Percentiles rank a stretch among this genome's conserved stretches.
phyloP scores from a whole-genome alignment of 2,888 invertebrate genomes.

The Steromphala cineraria region DNA sequence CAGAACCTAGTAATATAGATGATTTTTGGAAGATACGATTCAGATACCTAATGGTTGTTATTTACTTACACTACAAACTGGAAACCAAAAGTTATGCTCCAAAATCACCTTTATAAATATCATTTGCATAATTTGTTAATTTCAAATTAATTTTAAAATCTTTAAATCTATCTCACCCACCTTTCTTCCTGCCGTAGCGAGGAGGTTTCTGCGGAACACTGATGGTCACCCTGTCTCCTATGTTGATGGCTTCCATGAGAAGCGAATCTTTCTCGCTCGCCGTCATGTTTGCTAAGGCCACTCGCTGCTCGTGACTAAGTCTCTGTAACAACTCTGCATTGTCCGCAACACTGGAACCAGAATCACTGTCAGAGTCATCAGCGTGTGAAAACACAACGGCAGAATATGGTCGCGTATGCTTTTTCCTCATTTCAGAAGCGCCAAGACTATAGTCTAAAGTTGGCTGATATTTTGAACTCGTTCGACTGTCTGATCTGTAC shows the following conservation, averaged over 20 bases:
- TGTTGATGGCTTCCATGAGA: conserved; percentile 48
- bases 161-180: conserved; percentile 38
- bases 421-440: neutral
- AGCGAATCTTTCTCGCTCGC: conserved; percentile 55
- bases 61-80: too few species aligned
- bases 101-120: neutral
- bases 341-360: conserved; percentile 13
- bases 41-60: too few species aligned
- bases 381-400: neutral
- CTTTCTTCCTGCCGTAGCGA: conserved; percentile 60
- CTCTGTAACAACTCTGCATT: neutral
- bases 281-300: conserved; percentile 41
- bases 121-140: neutral
- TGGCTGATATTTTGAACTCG: conserved; percentile 44
- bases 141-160: too few species aligned
- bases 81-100: too few species aligned
- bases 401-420: conserved; percentile 18
- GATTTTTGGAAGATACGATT: too few species aligned
- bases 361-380: conserved; percentile 25
- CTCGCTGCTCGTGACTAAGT: conserved; percentile 41
- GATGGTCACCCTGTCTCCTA: conserved; percentile 62
- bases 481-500: conserved; percentile 41
- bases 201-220: conserved; percentile 61
- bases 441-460: conserved; percentile 48
- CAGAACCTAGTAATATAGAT: too few species aligned